Evolutionary conservation across 2,113 vertebrate genomes (phyloP).

Genomic region (Elaphurus davidianus): DNA sequence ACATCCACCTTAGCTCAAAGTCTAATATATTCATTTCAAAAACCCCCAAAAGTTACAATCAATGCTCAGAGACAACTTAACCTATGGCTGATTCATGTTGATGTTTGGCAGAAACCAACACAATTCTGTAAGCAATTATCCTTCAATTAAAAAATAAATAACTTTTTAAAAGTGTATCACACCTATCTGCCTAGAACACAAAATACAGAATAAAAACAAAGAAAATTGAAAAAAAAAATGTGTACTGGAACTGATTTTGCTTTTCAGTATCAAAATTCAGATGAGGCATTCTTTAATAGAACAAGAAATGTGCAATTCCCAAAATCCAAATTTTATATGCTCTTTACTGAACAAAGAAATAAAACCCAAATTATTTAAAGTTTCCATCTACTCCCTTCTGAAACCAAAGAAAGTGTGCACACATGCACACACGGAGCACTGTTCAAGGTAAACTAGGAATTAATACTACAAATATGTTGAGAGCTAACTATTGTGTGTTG

Average conservation of each 20-base stretch:
- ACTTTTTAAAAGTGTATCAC: background rate
- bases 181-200: background rate
- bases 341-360: constrained; percentile 40
- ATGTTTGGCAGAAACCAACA: background rate
- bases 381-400: background rate
- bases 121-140: background rate
- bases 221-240: background rate
- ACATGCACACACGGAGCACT: background rate
- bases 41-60: background rate
- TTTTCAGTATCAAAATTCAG: background rate
- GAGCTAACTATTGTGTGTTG: background rate
- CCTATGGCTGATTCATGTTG: background rate
- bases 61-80: background rate
- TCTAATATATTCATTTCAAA: background rate
- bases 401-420: background rate
- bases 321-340: constrained; percentile 51
- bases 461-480: constrained; percentile 41
- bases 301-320: background rate
- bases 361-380: background rate
- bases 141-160: background rate
- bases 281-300: background rate
- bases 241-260: background rate
- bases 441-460: constrained; percentile 38
- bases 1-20: background rate
- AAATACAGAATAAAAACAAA: constrained; percentile 22